phyloP scores from a whole-genome alignment of 2,888 invertebrate genomes.

The Liodrosophila aerea region DNA sequence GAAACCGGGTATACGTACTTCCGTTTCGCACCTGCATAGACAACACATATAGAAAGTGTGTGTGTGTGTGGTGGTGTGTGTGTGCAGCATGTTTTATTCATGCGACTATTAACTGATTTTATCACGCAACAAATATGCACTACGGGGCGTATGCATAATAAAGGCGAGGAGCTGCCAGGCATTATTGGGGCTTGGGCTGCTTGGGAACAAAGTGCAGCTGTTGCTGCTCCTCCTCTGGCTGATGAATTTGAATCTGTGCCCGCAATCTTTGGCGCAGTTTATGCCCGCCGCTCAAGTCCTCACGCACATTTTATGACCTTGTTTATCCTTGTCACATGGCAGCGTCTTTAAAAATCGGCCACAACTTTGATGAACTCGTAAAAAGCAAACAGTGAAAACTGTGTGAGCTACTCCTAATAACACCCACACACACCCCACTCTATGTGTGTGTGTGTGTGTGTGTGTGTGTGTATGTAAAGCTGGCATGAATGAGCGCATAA shows the following conservation, averaged over 20 bases:
- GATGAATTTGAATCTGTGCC: conserved; percentile 61
- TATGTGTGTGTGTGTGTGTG: conserved; percentile 3
- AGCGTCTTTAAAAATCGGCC: conserved; percentile 56
- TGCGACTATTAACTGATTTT: conserved; percentile 72
- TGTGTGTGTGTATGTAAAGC: conserved; percentile 17
- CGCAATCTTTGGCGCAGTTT: conserved; percentile 56
- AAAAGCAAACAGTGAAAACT: conserved; percentile 46
- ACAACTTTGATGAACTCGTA: conserved; percentile 78
- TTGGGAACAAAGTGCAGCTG: neutral
- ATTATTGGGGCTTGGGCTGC: conserved; percentile 44
- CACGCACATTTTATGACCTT: conserved; percentile 65
- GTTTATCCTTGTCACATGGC: conserved; percentile 75
- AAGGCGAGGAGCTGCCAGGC: conserved; percentile 41
- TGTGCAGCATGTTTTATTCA: conserved; percentile 68
- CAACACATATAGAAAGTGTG: conserved; percentile 6
- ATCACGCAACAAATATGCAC: conserved; percentile 79
- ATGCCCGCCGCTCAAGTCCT: conserved; percentile 33
- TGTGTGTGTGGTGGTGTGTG: neutral
- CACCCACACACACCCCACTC: neutral
- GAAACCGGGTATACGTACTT: neutral
- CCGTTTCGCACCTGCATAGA: conserved; percentile 47
- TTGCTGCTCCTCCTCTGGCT: conserved; percentile 3
- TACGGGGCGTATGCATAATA: conserved; percentile 75
- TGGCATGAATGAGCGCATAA: conserved; percentile 72
- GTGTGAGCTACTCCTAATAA: conserved; percentile 19